These are phyloP conservation scores for Coluber constrictor DNA, from an alignment of 2,797 vertebrate species.

Conservation along the genomic window DNA sequence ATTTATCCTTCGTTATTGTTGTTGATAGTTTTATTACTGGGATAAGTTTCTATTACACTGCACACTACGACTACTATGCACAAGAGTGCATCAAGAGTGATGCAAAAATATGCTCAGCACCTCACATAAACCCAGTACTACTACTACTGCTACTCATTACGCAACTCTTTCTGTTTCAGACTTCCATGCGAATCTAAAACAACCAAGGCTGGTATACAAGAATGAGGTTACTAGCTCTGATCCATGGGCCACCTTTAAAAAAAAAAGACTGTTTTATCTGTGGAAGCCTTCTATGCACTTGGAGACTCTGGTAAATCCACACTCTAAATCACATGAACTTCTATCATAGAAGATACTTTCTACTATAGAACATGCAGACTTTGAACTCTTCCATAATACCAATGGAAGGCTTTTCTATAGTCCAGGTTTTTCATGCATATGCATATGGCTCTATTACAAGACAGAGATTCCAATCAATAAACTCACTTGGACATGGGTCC, in stretches of 20 bases:
- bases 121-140: background rate
- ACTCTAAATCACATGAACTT: background rate
- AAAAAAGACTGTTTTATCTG: background rate
- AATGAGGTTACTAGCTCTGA: background rate
- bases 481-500: constrained; percentile 86
- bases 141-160: background rate
- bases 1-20: background rate
- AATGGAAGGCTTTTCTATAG: background rate
- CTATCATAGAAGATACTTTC: background rate
- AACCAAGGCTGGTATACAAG: background rate
- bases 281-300: background rate
- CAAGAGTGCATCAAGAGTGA: background rate
- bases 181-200: background rate
- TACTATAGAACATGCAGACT: background rate
- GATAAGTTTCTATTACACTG: background rate
- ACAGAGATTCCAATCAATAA: background rate
- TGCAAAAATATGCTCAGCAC: background rate
- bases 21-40: background rate
- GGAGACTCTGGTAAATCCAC: background rate
- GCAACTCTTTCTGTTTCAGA: background rate
- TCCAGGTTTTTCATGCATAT: background rate
- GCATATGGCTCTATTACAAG: background rate
- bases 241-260: background rate
- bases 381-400: background rate
- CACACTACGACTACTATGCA: background rate